phyloP scores from a whole-genome alignment of 2,888 invertebrate genomes.

The Cyclophora albipunctata region DNA sequence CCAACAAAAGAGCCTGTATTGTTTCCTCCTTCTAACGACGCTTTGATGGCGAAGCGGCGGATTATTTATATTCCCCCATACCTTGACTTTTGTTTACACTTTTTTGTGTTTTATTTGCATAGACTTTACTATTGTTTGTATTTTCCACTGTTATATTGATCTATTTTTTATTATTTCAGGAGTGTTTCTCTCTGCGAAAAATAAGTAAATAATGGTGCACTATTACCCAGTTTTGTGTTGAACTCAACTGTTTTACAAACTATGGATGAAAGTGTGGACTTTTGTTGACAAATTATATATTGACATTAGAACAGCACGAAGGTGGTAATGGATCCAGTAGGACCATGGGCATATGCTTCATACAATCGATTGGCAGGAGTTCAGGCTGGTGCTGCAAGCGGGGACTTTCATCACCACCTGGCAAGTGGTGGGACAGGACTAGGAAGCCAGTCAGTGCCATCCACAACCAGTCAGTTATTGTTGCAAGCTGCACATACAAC shows the following conservation, averaged over 20 bases:
- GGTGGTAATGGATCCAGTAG: conserved; percentile 90
- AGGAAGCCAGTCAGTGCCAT: conserved; percentile 73
- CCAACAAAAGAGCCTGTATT: conserved; percentile 36
- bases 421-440: conserved; percentile 74
- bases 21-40: conserved; percentile 59
- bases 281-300: conserved; percentile 66
- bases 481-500: conserved; percentile 79
- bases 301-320: conserved; percentile 62
- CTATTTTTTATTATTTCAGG: conserved; percentile 59
- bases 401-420: conserved; percentile 81
- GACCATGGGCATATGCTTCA: conserved; percentile 90
- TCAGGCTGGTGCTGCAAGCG: conserved; percentile 80
- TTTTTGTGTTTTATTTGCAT: neutral
- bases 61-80: conserved; percentile 41
- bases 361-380: conserved; percentile 87
- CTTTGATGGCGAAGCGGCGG: conserved; percentile 61
- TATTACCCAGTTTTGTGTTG: conserved; percentile 54
- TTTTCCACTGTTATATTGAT: conserved; percentile 29
- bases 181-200: conserved; percentile 44
- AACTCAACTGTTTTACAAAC: conserved; percentile 54
- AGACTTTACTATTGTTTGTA: conserved; percentile 4
- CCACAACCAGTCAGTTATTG: conserved; percentile 80
- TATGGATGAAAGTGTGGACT: conserved; percentile 74
- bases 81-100: neutral
- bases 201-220: conserved; percentile 47